A percentile compares a stretch with the other conserved stretches of the same genome.
phyloP scores from a whole-genome alignment of 2,888 invertebrate genomes.

The Brenthis ino region DNA sequence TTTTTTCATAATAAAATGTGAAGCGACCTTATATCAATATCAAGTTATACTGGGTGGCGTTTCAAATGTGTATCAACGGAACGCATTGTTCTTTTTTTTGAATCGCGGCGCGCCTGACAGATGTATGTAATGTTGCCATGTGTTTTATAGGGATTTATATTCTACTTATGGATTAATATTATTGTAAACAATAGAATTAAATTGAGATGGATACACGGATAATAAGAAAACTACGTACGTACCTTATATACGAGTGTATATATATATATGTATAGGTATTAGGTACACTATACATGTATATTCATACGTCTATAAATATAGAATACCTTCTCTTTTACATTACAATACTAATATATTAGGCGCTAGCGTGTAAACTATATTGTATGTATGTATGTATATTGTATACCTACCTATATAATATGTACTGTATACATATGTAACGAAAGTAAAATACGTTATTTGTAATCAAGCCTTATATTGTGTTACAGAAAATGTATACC shows the following conservation, averaged over 20 bases:
- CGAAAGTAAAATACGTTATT: too few species aligned
- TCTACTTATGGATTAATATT: slow-evolving; percentile 43
- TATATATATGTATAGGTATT: too few species aligned
- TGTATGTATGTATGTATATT: too few species aligned
- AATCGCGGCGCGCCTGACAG: slow-evolving; percentile 73
- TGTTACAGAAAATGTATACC: not conserved
- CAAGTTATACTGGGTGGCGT: slow-evolving; percentile 44
- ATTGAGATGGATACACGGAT: not conserved
- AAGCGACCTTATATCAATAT: slow-evolving; percentile 28
- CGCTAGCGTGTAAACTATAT: too few species aligned
- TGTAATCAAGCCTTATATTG: too few species aligned
- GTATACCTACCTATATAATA: too few species aligned
- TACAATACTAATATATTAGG: too few species aligned
- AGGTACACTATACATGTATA: too few species aligned
- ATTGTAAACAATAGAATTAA: slow-evolving; percentile 29
- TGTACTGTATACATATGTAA: not conserved
- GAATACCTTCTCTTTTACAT: too few species aligned
- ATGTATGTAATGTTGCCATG: slow-evolving; percentile 77
- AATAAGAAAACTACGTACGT: too few species aligned
- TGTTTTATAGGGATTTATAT: slow-evolving; percentile 61
- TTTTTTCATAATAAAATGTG: slow-evolving; percentile 9
- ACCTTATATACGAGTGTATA: too few species aligned
- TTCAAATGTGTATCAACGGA: slow-evolving; percentile 68
- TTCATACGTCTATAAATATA: too few species aligned
- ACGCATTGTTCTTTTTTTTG: slow-evolving; percentile 70